Evolutionary conservation across 2,888 invertebrate species (phyloP), one percentile per base, ranked within the genome.

Genomic region (Tupiocoris notatus): DNA sequence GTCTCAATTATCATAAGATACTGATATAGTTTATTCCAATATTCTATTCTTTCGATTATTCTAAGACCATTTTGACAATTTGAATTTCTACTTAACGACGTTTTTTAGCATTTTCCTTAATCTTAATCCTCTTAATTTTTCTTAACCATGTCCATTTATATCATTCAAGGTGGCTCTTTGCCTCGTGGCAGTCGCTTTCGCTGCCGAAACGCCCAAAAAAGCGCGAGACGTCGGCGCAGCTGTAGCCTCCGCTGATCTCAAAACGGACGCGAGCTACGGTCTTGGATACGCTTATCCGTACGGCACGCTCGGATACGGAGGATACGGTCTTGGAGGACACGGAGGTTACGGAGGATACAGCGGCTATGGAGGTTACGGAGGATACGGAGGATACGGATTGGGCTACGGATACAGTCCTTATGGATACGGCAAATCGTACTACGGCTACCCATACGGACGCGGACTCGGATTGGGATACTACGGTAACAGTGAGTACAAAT

Each of bases 241-340:
- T 20, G 64, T 22, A 16, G 23, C 25, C 16, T 64, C 54, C 17
- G 59, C 64, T n/a, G 75, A 75, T 25, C 21, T 75, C 20, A 66
- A 75, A 23, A 66, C 75, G 2, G 75, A 75, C 61, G 17, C 66
- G n/a, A 67, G 66, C 39, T 66, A 75, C 66, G 75, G 75, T 12
- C 54, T 75, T 16, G 75, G 75, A n/a, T 75, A 75, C 25, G 58
- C 23, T 12, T 74, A 74, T 64, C 62, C 62, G 21, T 63, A 64
- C 65, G 74, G 74, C n/a, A 57, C 54, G n/a, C 23, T 54, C 22
- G 75, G 75, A 9, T 75, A 75, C 59, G 75, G 75, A 3, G 75
- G 75, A n/a, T 64, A 75, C 75, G 75, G 75, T 56, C 18, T 16
- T 7, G 22, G 22, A 2, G 64, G 64, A 2, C 64, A 18, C 64